Percentiles rank a stretch among this genome's conserved stretches.
phyloP scores from a whole-genome alignment of 2,888 invertebrate genomes.

The Cynaeus angustus region DNA sequence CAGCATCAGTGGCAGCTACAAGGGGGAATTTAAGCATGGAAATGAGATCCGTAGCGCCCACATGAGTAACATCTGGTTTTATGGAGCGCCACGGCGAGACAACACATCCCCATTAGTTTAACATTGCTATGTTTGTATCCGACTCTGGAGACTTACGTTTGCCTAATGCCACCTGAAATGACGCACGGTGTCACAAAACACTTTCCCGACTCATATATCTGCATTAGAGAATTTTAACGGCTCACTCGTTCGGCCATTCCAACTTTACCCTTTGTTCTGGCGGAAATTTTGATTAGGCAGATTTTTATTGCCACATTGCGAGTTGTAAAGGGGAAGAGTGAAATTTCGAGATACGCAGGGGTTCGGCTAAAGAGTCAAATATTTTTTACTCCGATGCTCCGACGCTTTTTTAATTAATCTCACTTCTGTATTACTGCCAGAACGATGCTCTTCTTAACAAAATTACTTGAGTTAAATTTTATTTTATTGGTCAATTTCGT shows the following conservation, averaged over 20 bases:
- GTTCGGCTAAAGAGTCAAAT: constrained; percentile 9
- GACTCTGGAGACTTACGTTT: constrained; percentile 63
- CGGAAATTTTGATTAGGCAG: constrained; percentile 61
- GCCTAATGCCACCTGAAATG: constrained; percentile 62
- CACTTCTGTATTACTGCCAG: constrained; percentile 13
- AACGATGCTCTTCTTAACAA: constrained; percentile 33
- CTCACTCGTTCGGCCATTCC: constrained; percentile 30
- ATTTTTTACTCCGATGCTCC: constrained; percentile 35
- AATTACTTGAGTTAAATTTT: constrained; percentile 46
- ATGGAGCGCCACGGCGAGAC: constrained; percentile 66
- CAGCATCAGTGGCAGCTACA: constrained; percentile 63
- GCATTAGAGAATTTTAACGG: constrained; percentile 58
- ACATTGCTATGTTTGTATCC: constrained; percentile 65
- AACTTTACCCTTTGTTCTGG: constrained; percentile 41
- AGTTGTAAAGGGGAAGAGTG: constrained; percentile 52
- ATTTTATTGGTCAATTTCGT: constrained; percentile 45
- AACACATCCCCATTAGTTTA: constrained; percentile 70
- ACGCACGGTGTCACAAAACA: constrained; percentile 56
- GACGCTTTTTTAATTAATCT: constrained; percentile 49
- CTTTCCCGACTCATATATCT: constrained; percentile 61
- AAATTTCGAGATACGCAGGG: constrained; percentile 29
- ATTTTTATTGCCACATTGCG: constrained; percentile 59
- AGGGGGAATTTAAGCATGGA: constrained; percentile 63
- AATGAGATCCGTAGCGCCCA: constrained; percentile 66
- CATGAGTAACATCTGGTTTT: constrained; percentile 68